phyloP scores from a whole-genome alignment of 1,140 invertebrate species.

The Helicoverpa armigera region DNA sequence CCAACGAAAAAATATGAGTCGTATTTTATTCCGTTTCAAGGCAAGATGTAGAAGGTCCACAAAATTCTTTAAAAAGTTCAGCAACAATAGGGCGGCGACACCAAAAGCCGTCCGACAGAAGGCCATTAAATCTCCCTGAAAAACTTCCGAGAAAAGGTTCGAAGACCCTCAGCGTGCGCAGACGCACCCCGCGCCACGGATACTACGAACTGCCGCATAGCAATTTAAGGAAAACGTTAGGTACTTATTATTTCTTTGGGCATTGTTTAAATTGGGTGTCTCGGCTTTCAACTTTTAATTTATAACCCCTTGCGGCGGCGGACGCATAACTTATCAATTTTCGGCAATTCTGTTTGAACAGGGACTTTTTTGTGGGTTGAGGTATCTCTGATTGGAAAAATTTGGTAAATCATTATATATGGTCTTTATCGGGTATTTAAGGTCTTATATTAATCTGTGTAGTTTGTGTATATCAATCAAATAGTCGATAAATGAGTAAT shows the following conservation, averaged over 20 bases:
- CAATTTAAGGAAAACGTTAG: constrained; percentile 13
- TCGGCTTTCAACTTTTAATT: neutral
- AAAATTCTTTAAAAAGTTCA: neutral
- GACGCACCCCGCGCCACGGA: neutral
- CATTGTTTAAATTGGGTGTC: neutral
- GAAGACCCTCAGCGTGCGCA: neutral
- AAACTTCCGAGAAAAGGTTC: constrained; percentile 19
- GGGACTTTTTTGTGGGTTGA: neutral
- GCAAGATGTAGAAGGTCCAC: neutral
- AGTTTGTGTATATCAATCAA: no score
- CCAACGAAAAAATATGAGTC: no score
- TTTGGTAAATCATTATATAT: no score
- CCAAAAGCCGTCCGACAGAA: constrained; percentile 1
- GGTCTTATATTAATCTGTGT: no score
- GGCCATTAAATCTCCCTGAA: constrained; percentile 13
- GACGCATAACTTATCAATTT: neutral
- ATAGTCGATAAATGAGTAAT: no score
- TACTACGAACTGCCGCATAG: constrained; percentile 12
- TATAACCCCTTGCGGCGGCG: neutral
- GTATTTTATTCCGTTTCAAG: no score
- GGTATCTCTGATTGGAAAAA: no score
- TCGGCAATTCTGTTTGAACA: constrained; percentile 3
- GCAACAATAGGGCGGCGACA: constrained; percentile 24
- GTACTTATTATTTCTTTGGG: neutral
- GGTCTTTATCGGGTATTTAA: no score